phyloP scores from a whole-genome alignment of 2,797 vertebrate species.

The Sorex maritimensis region DNA sequence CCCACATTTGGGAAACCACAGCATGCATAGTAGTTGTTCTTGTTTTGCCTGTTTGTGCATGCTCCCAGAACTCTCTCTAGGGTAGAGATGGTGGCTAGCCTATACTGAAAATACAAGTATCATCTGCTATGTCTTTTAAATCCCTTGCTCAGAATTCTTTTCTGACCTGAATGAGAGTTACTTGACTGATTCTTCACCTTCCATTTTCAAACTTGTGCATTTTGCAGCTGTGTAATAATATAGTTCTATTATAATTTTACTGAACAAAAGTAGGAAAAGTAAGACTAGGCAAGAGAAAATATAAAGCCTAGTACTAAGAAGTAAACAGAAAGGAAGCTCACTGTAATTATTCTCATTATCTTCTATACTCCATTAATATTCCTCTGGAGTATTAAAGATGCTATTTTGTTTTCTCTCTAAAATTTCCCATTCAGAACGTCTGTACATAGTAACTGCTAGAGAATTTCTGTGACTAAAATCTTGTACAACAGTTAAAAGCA shows the following conservation, averaged over 20 bases:
- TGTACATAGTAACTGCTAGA: slow-evolving; percentile 76
- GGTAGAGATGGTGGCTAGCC: background rate
- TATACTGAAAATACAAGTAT: background rate
- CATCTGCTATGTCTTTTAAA: background rate
- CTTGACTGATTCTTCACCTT: background rate
- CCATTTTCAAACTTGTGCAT: background rate
- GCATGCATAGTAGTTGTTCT: background rate
- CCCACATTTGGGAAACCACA: background rate
- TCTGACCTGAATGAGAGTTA: background rate
- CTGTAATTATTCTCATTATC: background rate
- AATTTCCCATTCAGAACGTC: slow-evolving; percentile 40
- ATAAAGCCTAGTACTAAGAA: background rate
- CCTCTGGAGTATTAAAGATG: background rate
- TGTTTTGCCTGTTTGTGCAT: background rate
- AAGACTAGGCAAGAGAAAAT: background rate
- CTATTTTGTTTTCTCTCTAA: slow-evolving; percentile 59
- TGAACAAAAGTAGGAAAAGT: background rate
- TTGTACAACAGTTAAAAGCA: slow-evolving; percentile 71
- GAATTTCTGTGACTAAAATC: slow-evolving; percentile 73
- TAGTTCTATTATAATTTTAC: background rate
- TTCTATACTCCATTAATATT: slow-evolving; percentile 70
- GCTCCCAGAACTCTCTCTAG: background rate
- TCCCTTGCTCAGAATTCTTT: background rate
- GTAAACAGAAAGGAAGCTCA: background rate
- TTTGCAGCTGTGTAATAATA: background rate